A percentile compares a stretch with the other conserved stretches of the same genome.
Conservation (phyloP, 2,113 vertebrate species). For the Xenopus laevis region DNA sequence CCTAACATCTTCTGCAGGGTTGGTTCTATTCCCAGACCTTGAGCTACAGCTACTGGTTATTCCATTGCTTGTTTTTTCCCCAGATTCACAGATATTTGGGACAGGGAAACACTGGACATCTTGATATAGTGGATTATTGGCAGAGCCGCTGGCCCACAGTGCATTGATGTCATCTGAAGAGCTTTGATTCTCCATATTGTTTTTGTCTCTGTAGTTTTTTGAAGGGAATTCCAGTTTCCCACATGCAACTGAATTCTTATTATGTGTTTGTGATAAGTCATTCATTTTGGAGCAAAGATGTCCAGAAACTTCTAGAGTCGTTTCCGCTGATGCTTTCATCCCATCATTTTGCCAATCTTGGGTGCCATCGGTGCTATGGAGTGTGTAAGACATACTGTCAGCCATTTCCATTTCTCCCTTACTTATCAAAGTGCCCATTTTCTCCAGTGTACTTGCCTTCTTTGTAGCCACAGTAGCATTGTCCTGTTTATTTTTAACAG, state of each 20-base stretch:
- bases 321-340: too few relatives aligned
- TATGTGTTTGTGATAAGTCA: too few relatives aligned
- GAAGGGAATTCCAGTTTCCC: too few relatives aligned
- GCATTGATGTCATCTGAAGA: too few relatives aligned
- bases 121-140: background rate
- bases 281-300: too few relatives aligned
- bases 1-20: constrained; percentile 3
- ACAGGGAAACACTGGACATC: background rate
- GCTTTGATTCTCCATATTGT: too few relatives aligned
- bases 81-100: background rate
- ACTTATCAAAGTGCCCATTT: background rate
- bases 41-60: constrained; percentile 24
- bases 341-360: too few relatives aligned
- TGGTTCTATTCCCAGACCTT: background rate
- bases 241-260: too few relatives aligned
- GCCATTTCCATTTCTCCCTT: background rate
- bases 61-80: background rate
- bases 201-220: too few relatives aligned
- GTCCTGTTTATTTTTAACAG: too few relatives aligned
- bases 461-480: background rate
- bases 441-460: background rate
- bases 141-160: too few relatives aligned
- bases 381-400: background rate
- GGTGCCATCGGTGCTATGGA: background rate
- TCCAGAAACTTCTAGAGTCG: too few relatives aligned